Evolutionary conservation across 2,113 vertebrate species (phyloP).

Genomic region (Phainopepla nitens): DNA sequence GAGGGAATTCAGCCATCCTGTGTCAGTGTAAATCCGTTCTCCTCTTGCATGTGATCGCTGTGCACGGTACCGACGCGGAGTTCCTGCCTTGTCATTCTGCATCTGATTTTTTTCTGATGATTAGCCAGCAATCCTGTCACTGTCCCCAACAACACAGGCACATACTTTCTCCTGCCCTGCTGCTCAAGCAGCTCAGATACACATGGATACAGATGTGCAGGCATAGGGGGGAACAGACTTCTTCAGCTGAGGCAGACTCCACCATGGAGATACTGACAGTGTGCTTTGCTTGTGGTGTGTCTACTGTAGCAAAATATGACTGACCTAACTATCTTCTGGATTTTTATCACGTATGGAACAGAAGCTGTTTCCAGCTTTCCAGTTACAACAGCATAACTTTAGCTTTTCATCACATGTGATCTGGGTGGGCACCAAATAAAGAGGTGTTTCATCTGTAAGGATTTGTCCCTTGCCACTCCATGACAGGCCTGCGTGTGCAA

Average conservation of each 20-base stretch:
- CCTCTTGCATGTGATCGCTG: background rate
- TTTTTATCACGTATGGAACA: background rate
- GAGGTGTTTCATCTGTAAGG: background rate
- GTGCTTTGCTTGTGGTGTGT: background rate
- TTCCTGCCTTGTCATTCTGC: background rate
- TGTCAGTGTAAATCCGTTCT: background rate
- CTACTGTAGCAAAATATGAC: background rate
- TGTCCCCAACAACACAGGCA: background rate
- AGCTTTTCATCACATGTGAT: background rate
- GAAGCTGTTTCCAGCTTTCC: background rate
- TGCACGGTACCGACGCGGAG: accelerated
- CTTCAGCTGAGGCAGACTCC: background rate
- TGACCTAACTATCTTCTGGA: background rate
- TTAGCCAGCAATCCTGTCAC: background rate
- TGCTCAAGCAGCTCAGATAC: background rate
- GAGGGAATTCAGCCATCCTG: background rate
- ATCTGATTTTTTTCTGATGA: background rate
- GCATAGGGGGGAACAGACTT: background rate
- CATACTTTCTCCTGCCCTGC: background rate
- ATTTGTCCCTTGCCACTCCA: background rate
- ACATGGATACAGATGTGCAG: background rate
- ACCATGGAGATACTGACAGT: background rate
- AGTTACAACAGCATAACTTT: background rate
- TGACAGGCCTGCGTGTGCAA: background rate
- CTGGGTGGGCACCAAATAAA: background rate